A percentile compares a stretch with the other conserved stretches of the same genome.
Conservation (phyloP, 2,797 vertebrate genomes). For the Basileuterus tristriatus region DNA sequence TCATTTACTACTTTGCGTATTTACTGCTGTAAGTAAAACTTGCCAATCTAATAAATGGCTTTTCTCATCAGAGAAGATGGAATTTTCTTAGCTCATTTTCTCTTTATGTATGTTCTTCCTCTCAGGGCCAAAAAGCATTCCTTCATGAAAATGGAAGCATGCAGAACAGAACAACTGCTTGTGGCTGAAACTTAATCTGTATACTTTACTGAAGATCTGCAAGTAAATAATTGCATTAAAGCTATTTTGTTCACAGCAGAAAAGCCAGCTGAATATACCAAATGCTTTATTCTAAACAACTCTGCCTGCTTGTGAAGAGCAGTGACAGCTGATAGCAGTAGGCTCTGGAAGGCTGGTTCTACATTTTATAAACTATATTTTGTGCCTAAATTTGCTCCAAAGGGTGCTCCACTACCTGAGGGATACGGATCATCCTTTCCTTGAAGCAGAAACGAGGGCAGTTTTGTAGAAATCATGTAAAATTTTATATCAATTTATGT, state of each 20-base stretch:
- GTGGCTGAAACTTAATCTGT: neutral
- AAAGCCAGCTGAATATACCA: neutral
- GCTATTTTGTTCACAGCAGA: neutral
- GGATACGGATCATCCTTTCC: neutral
- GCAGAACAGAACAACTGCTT: neutral
- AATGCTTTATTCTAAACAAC: neutral
- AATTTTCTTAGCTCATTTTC: neutral
- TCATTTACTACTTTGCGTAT: neutral
- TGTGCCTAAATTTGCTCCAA: neutral
- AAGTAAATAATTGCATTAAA: neutral
- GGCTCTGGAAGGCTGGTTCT: neutral
- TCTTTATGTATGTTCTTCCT: neutral
- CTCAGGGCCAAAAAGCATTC: neutral
- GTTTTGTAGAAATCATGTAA: neutral
- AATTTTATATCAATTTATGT: neutral
- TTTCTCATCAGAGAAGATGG: neutral
- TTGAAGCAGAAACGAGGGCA: neutral
- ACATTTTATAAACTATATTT: neutral
- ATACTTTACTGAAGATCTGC: neutral
- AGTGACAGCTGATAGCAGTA: neutral
- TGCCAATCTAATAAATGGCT: neutral
- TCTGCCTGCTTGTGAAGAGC: neutral
- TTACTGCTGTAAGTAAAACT: neutral
- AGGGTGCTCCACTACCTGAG: neutral
- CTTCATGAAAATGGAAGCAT: neutral